A percentile compares a stretch with the other conserved stretches of the same genome.
Evolutionary conservation across 2,797 vertebrate species (phyloP).

Genomic region (Mastacembelus armatus): DNA sequence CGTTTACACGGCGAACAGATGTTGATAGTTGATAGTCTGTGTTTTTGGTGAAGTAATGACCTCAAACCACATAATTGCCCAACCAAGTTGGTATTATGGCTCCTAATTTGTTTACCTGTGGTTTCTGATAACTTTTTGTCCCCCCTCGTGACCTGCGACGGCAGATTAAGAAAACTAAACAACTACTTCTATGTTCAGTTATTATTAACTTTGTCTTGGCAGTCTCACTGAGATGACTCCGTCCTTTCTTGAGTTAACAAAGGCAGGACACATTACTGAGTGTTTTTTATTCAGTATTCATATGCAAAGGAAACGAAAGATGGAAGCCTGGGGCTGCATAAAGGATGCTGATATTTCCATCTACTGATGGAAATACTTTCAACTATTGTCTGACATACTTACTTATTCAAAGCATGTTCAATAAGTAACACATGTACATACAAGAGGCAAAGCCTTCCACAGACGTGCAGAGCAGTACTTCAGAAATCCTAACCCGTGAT

Average conservation of each 20-base stretch:
- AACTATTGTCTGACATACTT: slow-evolving; percentile 48
- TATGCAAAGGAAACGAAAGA: slow-evolving; percentile 38
- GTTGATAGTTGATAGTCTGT: background rate
- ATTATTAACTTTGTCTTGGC: background rate
- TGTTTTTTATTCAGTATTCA: slow-evolving; percentile 17
- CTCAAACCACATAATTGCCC: slow-evolving; percentile 10
- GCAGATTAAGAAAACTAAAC: background rate
- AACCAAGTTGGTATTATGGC: background rate
- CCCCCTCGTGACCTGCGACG: background rate
- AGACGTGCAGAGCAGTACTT: slow-evolving; percentile 23
- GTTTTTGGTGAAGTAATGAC: slow-evolving; percentile 10
- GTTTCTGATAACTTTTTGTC: background rate
- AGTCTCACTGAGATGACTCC: background rate
- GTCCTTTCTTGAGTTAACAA: slow-evolving; percentile 22
- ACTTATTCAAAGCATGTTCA: slow-evolving; percentile 58
- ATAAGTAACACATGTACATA: slow-evolving; percentile 64
- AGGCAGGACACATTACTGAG: slow-evolving; percentile 14
- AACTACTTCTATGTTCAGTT: background rate
- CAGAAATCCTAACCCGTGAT: slow-evolving; percentile 28
- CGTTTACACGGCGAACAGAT: slow-evolving; percentile 6
- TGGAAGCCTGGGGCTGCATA: slow-evolving; percentile 32
- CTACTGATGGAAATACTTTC: slow-evolving; percentile 61
- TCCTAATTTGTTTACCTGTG: background rate
- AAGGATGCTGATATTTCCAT: slow-evolving; percentile 61
- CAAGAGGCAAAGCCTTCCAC: slow-evolving; percentile 31